Percentiles rank a stretch among this genome's conserved stretches.
phyloP scores from a whole-genome alignment of 2,797 vertebrate species.

The Petrocephalus sullivani region DNA sequence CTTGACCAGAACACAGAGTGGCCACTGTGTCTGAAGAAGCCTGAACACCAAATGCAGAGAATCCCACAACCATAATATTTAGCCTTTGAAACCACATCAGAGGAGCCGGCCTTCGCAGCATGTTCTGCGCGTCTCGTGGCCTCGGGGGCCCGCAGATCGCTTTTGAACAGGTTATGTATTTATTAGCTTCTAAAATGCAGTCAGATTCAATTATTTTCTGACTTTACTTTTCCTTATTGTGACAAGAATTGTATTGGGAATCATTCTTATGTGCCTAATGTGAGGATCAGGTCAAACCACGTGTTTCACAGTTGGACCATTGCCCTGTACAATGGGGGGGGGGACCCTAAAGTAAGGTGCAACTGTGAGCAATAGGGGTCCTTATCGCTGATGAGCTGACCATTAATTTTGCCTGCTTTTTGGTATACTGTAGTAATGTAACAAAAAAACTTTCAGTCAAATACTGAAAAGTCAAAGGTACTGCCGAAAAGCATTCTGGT shows the following conservation, averaged over 20 bases:
- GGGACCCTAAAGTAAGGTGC: background rate
- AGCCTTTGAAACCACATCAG: constrained; percentile 9
- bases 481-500: background rate
- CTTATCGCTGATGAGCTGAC: background rate
- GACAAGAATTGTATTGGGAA: background rate
- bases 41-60: constrained; percentile 7
- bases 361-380: background rate
- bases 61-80: constrained; percentile 6
- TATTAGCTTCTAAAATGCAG: constrained; percentile 19
- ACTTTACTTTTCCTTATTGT: background rate
- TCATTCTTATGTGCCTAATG: constrained; percentile 13
- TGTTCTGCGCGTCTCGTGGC: background rate
- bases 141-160: background rate
- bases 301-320: constrained; percentile 15
- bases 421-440: background rate
- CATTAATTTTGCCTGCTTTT: background rate
- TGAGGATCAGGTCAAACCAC: background rate
- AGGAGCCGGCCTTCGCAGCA: background rate
- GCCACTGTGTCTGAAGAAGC: constrained; percentile 13
- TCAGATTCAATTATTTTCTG: constrained; percentile 21
- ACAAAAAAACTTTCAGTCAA: background rate
- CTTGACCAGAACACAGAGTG: constrained; percentile 25
- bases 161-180: constrained; percentile 2
- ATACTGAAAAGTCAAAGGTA: background rate
- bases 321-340: background rate